Evolutionary conservation across 2,797 vertebrate genomes (phyloP), one percentile per base, ranked within the genome.

Genomic region (Scolopax bukidnonensis): DNA sequence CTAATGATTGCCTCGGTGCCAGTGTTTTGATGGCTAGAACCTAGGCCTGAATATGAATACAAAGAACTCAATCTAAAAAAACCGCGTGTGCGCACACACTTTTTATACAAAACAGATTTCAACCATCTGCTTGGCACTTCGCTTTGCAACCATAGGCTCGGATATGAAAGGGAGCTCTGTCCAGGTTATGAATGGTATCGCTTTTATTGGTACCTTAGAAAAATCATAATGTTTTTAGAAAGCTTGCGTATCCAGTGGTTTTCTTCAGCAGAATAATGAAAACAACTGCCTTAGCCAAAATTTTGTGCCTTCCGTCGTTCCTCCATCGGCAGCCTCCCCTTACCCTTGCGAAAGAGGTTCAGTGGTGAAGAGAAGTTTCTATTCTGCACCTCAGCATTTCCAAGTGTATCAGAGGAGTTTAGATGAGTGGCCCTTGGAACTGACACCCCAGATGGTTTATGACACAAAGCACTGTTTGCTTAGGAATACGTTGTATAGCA

Each of bases 51-150:
- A 95, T 97, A 96, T 96, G 97, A 98, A 98, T 97, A 98, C 98
- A 98, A 98, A 98, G 97, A 97, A 93, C 94, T 93, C 94, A 82
- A 96, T 97, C 97, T 95, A 87, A 96, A 96, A 88, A 94, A 95
- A 53, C 2, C 1, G 65, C 16, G 4, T 84, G 94, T 87, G 93
- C 97, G 30, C 96, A 51, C 92, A 75, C 97, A 97, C 97, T 97
- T 98, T 97, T 98, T 98, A 97, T 97, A 97, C 97, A 97, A 98
- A 98, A 97, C 97, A 98, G 98, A 98, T 98, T 98, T 97, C 97
- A 97, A 80, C 98, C 97, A 97, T 98, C 98, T 98, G 98, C 97
- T 98, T 97, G 96, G 98, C 97, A 97, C 98, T 97, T 95, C 90
- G 95, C 96, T 97, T 96, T 97, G 97, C 40, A 45, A 25, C 97